Base-by-base conservation (phyloP, 2,797 vertebrate species). In the Sebastolobus alascanus region DNA sequence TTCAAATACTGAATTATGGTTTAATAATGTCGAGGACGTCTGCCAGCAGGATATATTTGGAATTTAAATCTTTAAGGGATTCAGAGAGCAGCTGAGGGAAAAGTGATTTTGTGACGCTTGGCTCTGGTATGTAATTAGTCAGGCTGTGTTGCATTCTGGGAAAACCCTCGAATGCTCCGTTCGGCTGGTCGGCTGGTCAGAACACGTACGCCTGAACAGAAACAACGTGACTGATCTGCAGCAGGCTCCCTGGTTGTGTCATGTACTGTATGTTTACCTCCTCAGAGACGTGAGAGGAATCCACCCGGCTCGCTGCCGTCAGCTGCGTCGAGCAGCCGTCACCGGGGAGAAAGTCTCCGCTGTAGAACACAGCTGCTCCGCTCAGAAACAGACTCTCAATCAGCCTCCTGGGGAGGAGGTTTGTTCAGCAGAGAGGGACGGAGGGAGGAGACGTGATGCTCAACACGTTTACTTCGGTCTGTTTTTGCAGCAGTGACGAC, bases 341-440 rank as follows among this genome's bases (percentile, higher is more conserved):
- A 70, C 77, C 75, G 37, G 76, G 66, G 79, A 80, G 80, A 75
- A 63, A 31, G 67, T 66, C 68, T 82, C 74, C 38, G 22, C 71
- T 74, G 74, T 56, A 63, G 68, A 81, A 72, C 77, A 82, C 78
- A 87, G 80, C 91, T 88, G 87, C 67, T 43, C 40, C 40, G 14
- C 40, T 43, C 13, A 40, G 38, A 40, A 40, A 40, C 38, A 40
- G 38, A 40, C 38, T 40, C 40, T 16, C 40, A 43, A 43, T 16
- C 40, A 43, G 40, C 70, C 84, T 84, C 84, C 87, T 61, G 68
- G 77, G 83, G 84, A 80, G 58, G 33, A 43, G 13, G 14, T 16
- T 43, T 14, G 40, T 43, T 43, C 40, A 16, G 40, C 40, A 43
- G 13, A 14, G 40, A 43, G 40, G 40, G 40, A 43, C 6, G 40